A percentile compares a stretch with the other conserved stretches of the same genome.
Evolutionary conservation across 2,888 invertebrate genomes (phyloP).

Genomic region (Nephrotoma guestfalica): DNA sequence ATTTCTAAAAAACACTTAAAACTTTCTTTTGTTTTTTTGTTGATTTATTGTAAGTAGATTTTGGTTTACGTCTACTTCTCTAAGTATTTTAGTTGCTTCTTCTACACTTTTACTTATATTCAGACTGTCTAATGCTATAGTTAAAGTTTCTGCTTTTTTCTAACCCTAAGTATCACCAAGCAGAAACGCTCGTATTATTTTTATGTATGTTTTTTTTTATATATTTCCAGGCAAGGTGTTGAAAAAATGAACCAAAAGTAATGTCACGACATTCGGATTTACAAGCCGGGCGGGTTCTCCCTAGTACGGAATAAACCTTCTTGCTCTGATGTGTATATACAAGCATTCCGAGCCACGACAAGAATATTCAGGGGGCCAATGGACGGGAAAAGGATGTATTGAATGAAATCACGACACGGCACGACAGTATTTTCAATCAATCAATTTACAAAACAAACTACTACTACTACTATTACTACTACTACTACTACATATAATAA

Average conservation of each 20-base stretch:
- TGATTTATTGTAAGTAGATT: not conserved
- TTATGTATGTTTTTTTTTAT: not conserved
- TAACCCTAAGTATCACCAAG: not conserved
- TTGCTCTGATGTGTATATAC: not conserved
- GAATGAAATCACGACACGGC: not conserved
- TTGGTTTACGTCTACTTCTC: not conserved
- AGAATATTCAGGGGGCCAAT: not conserved
- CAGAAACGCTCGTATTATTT: not conserved
- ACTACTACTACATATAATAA: not conserved
- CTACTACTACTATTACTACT: not conserved
- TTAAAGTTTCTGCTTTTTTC: not conserved
- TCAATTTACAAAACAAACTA: not conserved
- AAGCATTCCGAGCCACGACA: not conserved
- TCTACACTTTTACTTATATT: not conserved
- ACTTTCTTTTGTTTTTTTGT: not conserved
- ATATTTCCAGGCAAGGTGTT: not conserved
- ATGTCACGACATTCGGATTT: not conserved
- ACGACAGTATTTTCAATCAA: not conserved
- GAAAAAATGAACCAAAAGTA: not conserved
- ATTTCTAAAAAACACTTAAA: not conserved
- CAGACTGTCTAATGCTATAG: not conserved
- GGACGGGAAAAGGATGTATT: not conserved
- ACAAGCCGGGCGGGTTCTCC: not conserved
- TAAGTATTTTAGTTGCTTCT: not conserved
- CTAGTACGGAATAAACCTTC: not conserved